Percentiles rank a stretch among this genome's conserved stretches.
These are phyloP conservation scores for Mesocricetus auratus DNA, from an alignment of 2,113 vertebrate genomes.

Conservation along the genomic window DNA sequence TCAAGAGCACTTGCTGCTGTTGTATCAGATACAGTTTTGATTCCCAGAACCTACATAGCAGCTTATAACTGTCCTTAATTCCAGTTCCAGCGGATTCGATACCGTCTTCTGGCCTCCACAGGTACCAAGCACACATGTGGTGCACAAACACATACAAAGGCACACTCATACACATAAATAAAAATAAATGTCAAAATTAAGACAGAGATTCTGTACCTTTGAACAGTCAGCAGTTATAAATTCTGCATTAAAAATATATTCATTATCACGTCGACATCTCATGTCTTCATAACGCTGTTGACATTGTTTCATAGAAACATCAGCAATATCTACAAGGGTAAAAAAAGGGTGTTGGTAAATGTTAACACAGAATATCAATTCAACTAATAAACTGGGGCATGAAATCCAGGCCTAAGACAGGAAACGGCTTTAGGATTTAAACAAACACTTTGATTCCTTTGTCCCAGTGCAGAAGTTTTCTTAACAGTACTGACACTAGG, in stretches of 20 bases:
- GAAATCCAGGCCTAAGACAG: background rate
- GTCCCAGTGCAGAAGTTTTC: background rate
- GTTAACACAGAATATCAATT: constrained; percentile 4
- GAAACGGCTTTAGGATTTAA: background rate
- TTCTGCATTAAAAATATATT: constrained; percentile 93
- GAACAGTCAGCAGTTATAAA: constrained; percentile 96
- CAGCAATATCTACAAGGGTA: constrained; percentile 92
- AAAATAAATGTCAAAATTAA: background rate
- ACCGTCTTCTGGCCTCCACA: background rate
- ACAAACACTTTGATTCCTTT: background rate
- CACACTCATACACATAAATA: background rate
- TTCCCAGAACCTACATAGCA: background rate
- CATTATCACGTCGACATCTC: constrained; percentile 89
- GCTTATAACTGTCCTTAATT: background rate
- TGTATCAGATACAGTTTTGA: background rate
- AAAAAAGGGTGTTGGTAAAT: background rate
- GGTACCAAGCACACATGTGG: background rate
- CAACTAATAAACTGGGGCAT: background rate
- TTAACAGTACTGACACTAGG: background rate
- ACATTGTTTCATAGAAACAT: constrained; percentile 96
- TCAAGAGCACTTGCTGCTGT: background rate
- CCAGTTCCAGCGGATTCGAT: background rate
- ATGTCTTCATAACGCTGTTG: constrained; percentile 94
- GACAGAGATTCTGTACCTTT: constrained; percentile 88
- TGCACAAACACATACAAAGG: background rate